Evolutionary conservation across 1,140 invertebrate species (phyloP).

Genomic region (Drosophila subobscura): DNA sequence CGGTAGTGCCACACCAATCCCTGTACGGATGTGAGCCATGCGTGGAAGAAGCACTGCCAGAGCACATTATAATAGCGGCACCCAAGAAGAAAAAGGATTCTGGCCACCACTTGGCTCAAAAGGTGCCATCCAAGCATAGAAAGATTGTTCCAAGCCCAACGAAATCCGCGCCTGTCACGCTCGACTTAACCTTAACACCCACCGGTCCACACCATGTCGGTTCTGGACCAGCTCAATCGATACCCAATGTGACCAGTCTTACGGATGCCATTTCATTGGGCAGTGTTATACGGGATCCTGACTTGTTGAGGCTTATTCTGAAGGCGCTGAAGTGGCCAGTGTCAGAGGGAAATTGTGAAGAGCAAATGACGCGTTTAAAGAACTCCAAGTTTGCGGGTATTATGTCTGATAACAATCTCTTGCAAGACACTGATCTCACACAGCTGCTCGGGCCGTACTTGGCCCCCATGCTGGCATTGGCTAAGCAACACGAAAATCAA

Average conservation of each 20-base stretch:
- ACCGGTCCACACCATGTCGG: background rate
- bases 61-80: conserved; percentile 76
- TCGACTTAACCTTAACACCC: conserved; percentile 8
- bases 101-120: background rate
- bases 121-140: conserved; percentile 18
- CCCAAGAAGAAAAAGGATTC: conserved; percentile 74
- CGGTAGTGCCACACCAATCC: conserved; percentile 57
- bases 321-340: conserved; percentile 81
- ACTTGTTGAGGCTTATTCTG: conserved; percentile 77
- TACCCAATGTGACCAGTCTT: conserved; percentile 50
- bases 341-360: conserved; percentile 57
- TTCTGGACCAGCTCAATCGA: conserved; percentile 16
- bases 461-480: conserved; percentile 60
- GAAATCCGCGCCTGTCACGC: conserved; percentile 14
- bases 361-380: conserved; percentile 74
- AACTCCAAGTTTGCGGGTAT: conserved; percentile 74
- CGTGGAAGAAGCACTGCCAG: conserved; percentile 66
- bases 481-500: conserved; percentile 50
- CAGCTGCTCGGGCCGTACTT: conserved; percentile 77
- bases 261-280: conserved; percentile 73
- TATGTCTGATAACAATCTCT: conserved; percentile 75
- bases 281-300: conserved; percentile 74
- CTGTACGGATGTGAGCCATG: conserved; percentile 53
- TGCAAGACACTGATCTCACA: conserved; percentile 80
- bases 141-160: conserved; percentile 14